Conservation (phyloP, 1,140 invertebrate genomes). For the Temnothorax nylanderi region DNA sequence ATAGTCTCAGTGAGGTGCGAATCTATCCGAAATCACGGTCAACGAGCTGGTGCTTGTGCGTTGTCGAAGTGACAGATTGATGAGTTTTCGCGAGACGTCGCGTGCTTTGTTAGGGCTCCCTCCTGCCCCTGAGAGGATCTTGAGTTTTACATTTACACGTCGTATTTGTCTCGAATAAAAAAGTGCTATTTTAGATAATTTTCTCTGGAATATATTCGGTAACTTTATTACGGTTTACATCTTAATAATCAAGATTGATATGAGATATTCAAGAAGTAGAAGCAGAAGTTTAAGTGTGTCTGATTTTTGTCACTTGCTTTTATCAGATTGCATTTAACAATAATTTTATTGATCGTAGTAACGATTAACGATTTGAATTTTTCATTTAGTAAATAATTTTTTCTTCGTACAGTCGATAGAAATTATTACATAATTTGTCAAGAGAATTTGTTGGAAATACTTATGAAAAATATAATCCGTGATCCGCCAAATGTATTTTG, state of each 20-base stretch:
- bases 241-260: background rate
- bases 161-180: slow-evolving; percentile 2
- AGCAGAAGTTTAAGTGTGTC: background rate
- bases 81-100: slow-evolving; percentile 39
- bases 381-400: background rate
- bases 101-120: background rate
- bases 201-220: background rate
- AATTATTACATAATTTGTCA: background rate
- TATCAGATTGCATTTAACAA: background rate
- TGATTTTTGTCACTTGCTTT: background rate
- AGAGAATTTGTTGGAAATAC: background rate
- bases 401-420: background rate
- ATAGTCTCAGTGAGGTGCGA: background rate
- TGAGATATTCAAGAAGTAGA: background rate
- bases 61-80: slow-evolving; percentile 46
- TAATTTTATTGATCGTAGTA: background rate
- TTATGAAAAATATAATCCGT: background rate
- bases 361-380: background rate
- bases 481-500: background rate
- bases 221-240: background rate
- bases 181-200: background rate
- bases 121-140: background rate
- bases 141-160: background rate
- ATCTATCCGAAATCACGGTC: slow-evolving; percentile 8
- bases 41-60: slow-evolving; percentile 24